Percentiles rank a stretch among this genome's conserved stretches.
Conservation (phyloP, 37 sponge, comb jelly and placozoan genomes). For the Halichondria panicea region DNA sequence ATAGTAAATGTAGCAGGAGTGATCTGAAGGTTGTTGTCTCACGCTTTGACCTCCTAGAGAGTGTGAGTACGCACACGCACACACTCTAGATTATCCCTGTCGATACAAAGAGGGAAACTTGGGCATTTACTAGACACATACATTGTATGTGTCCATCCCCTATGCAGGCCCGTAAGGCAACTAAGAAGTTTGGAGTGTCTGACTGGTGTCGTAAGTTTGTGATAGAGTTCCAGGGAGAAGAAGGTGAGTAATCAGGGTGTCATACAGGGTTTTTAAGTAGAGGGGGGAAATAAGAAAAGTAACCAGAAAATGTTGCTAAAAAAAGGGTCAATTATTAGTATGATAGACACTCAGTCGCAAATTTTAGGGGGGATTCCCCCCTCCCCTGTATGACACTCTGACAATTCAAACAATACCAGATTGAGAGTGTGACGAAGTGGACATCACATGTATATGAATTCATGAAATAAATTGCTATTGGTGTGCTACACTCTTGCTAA, state of each 20-base stretch:
- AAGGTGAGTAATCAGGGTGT: conserved; percentile 39
- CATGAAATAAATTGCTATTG: too few species aligned
- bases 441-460: too few species aligned
- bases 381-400: too few species aligned
- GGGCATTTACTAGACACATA: not conserved
- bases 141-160: not conserved
- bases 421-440: too few species aligned
- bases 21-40: conserved; percentile 18
- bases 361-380: too few species aligned
- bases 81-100: not conserved
- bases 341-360: too few species aligned
- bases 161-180: conserved; percentile 54
- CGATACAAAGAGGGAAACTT: not conserved
- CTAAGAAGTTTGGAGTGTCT: conserved; percentile 24
- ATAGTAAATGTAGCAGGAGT: conserved; percentile 16
- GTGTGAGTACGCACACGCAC: conserved; percentile 39
- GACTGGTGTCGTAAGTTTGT: conserved; percentile 78
- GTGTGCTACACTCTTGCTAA: too few species aligned
- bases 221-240: conserved; percentile 69
- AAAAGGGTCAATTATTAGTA: too few species aligned
- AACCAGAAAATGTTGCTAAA: too few species aligned
- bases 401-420: too few species aligned
- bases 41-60: conserved; percentile 53
- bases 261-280: not conserved
- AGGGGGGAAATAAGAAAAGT: not conserved